phyloP scores from a whole-genome alignment of 2,888 invertebrate species.

The Amiota minor region DNA sequence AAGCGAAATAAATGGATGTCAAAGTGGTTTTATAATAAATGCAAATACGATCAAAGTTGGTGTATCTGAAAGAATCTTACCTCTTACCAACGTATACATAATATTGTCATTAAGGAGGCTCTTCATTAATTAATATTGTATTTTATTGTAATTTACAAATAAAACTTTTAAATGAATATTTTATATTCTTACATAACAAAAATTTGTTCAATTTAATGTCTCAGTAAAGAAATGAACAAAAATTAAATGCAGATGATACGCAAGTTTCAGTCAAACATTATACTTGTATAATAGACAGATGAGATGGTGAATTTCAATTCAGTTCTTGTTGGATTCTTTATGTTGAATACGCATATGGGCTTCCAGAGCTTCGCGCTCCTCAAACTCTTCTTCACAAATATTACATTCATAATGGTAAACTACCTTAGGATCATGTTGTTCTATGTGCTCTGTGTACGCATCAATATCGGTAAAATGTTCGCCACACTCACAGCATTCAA shows the following conservation, averaged over 20 bases:
- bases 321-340: neutral
- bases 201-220: no score
- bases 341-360: constrained; percentile 9
- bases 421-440: constrained; percentile 58
- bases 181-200: no score
- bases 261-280: no score
- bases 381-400: constrained; percentile 13
- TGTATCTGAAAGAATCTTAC: constrained; percentile 73
- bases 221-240: no score
- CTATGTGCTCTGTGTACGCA: constrained; percentile 66
- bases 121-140: no score
- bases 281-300: no score
- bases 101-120: no score
- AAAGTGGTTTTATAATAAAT: constrained; percentile 93
- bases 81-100: no score
- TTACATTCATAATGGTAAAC: constrained; percentile 20
- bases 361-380: constrained; percentile 12
- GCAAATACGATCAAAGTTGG: constrained; percentile 85
- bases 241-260: no score
- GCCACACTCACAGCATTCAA: constrained; percentile 70
- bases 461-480: constrained; percentile 67
- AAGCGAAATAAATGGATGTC: constrained; percentile 83
- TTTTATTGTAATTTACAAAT: no score
- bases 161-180: no score
- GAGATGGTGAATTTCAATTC: no score